Conservation (phyloP, 2,888 invertebrate genomes). For the Dryomyza anilis region DNA sequence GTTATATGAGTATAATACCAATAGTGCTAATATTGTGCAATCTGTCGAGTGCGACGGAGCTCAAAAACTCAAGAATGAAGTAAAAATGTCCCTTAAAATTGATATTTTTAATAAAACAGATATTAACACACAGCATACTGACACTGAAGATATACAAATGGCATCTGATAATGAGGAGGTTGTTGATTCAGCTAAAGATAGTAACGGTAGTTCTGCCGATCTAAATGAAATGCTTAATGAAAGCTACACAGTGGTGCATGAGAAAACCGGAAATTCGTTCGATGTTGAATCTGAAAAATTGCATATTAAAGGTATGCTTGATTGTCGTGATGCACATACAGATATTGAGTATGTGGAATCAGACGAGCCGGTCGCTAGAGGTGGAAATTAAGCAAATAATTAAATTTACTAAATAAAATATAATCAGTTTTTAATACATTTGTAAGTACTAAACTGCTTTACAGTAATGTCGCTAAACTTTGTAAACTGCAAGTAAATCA, state of each 20-base stretch:
- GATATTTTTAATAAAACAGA: not conserved
- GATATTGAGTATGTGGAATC: slow-evolving; percentile 65
- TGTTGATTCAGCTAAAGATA: slow-evolving; percentile 38
- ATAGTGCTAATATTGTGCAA: slow-evolving; percentile 35
- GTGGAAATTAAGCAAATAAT: slow-evolving; percentile 44
- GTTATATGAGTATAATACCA: slow-evolving; percentile 36
- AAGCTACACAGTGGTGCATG: slow-evolving; percentile 61
- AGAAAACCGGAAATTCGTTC: slow-evolving; percentile 60
- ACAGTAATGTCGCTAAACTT: too few relatives aligned
- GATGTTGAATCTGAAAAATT: slow-evolving; percentile 62
- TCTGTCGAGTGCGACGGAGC: slow-evolving; percentile 31
- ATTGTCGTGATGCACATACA: slow-evolving; percentile 61
- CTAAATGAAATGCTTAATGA: slow-evolving; percentile 61
- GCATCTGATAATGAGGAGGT: slow-evolving; percentile 60
- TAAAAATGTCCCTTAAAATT: slow-evolving; percentile 29
- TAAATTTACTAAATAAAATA: not conserved
- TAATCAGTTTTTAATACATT: not conserved
- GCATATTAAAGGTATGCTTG: slow-evolving; percentile 63
- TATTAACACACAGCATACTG: slow-evolving; percentile 52
- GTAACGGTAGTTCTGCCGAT: slow-evolving; percentile 46
- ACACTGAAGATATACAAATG: slow-evolving; percentile 62
- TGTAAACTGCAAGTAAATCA: too few relatives aligned
- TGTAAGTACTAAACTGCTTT: not conserved
- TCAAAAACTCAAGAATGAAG: slow-evolving; percentile 33
- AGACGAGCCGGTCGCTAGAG: slow-evolving; percentile 52